Percentiles rank a stretch among this genome's conserved stretches.
These are phyloP conservation scores for Leucophora obtusa DNA, from an alignment of 2,888 invertebrate genomes.

Conservation along the genomic window DNA sequence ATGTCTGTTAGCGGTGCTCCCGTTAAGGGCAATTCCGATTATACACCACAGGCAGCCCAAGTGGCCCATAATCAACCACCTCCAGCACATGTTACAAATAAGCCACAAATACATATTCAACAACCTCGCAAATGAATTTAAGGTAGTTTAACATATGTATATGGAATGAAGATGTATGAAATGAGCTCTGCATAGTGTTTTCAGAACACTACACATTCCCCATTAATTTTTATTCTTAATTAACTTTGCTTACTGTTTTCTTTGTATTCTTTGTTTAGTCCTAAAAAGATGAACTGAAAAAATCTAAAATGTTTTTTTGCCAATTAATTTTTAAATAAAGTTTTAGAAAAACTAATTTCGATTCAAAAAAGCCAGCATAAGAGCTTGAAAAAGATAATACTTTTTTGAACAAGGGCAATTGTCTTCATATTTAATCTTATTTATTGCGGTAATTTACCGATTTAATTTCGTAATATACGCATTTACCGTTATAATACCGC, in stretches of 20 bases:
- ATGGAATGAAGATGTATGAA: too few species aligned
- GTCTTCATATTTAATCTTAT: too few species aligned
- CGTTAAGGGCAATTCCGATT: slow-evolving; percentile 91
- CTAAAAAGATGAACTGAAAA: background rate
- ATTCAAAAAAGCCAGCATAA: too few species aligned
- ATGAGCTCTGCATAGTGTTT: background rate
- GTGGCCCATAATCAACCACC: slow-evolving; percentile 89
- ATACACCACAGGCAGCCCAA: slow-evolving; percentile 92
- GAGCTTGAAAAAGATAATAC: too few species aligned
- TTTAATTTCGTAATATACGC: too few species aligned
- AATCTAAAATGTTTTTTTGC: background rate
- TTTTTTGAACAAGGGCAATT: too few species aligned
- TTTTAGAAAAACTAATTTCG: too few species aligned
- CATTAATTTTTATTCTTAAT: background rate
- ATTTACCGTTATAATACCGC: too few species aligned
- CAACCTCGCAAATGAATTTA: slow-evolving; percentile 86
- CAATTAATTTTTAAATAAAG: background rate
- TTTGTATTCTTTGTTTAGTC: background rate
- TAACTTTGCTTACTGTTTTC: background rate
- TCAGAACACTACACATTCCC: background rate
- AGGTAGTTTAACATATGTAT: too few species aligned
- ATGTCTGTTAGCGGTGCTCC: slow-evolving; percentile 88
- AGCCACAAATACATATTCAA: slow-evolving; percentile 87
- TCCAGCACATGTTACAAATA: slow-evolving; percentile 83
- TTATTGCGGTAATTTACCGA: too few species aligned